phyloP scores from a whole-genome alignment of 1,140 invertebrate genomes.

The Apocrypta bakeri region DNA sequence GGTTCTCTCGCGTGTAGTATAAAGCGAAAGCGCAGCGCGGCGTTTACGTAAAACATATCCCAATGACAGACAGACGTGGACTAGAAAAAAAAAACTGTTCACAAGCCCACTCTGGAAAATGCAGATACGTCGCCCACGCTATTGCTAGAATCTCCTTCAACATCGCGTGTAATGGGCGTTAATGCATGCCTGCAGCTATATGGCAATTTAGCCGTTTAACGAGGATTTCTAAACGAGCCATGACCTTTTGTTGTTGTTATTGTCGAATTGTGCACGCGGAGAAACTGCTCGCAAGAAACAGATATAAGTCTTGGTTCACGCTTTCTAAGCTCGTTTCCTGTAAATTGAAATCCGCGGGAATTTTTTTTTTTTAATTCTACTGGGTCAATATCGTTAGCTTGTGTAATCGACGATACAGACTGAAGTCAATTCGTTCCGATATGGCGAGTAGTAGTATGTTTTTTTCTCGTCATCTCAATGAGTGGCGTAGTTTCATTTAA shows the following conservation, averaged over 20 bases:
- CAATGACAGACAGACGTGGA: not conserved
- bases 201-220: conserved; percentile 37
- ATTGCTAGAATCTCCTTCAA: not conserved
- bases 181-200: not conserved
- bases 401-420: not conserved
- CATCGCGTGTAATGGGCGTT: conserved; percentile 34
- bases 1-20: no score
- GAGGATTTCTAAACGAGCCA: conserved; percentile 26
- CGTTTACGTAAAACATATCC: not conserved
- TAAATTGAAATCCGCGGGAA: not conserved
- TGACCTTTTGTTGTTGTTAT: conserved; percentile 25
- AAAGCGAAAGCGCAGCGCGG: no score
- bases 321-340: conserved; percentile 23
- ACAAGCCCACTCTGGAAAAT: not conserved
- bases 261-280: not conserved
- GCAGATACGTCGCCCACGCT: not conserved
- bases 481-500: not conserved
- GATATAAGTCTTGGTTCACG: conserved; percentile 23
- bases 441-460: not conserved
- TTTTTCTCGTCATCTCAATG: not conserved
- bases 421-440: not conserved
- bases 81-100: not conserved
- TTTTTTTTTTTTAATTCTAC: no score
- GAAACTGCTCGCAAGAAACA: not conserved
- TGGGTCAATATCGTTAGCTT: conserved; percentile 11